Evolutionary conservation across 1,140 invertebrate genomes (phyloP), one percentile per base, ranked within the genome.

Genomic region (Bombus superbus): DNA sequence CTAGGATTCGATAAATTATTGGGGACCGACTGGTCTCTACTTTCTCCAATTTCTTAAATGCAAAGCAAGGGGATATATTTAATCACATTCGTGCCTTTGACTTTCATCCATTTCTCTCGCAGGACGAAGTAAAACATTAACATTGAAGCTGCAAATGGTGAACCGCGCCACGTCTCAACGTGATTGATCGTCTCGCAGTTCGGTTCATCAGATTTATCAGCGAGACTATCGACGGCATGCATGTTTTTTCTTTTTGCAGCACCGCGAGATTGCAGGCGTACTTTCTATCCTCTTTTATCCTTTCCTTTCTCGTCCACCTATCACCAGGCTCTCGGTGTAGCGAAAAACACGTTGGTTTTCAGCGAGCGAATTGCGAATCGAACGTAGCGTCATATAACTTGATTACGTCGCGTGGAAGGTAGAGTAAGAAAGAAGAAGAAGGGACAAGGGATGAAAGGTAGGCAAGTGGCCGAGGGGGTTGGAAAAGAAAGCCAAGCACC

Each of bases 281-380:
- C 85, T 79, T 78, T 89, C 32, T 79, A 32, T 75, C 71, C 64
- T 59, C 75, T 69, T 72, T 78, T 85, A 78, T n/a, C 86, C 83
- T 66, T 1, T 9, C 42, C 84, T 92, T 92, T 92, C 93, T 93
- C 89, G 89, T 53, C 80, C 53, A 68, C 81, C 83, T 91, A 92
- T 88, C 90, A 91, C 74, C 86, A 72, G 57, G 71, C 71, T 80
- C 83, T 18, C 74, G 72, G 87, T 57, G 80, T 81, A 86, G 88
- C 89, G 92, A 94, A 91, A 94, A 94, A 94, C 91, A 93, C 92
- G 32, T 73, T 64, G 88, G 88, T 90, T 93, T 94, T 90, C 91
- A 90, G 83, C 88, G 88, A 86, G 78, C 91, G 91, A 93, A 92
- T 94, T 90, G 90, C 88, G 90, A 93, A 86, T 91, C 92, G 91